Conservation (phyloP, 2,888 invertebrate genomes). For the Perizoma affinitatum region DNA sequence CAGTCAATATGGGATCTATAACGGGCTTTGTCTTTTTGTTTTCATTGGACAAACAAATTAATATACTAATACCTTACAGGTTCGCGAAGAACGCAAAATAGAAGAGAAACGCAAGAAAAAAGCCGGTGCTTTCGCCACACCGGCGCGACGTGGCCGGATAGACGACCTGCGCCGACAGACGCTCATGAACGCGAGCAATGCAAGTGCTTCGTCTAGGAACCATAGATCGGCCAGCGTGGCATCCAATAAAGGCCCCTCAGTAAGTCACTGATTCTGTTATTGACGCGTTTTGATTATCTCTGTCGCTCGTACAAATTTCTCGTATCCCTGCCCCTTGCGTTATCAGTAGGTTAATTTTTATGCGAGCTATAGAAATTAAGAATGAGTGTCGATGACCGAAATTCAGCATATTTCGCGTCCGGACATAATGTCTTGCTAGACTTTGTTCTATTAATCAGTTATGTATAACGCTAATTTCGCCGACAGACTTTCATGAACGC, state of each 20-base stretch:
- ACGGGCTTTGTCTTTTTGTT: too few species aligned
- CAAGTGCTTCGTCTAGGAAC: conserved; percentile 72
- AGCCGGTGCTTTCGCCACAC: conserved; percentile 67
- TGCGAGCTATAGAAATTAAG: too few species aligned
- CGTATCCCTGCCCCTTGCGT: too few species aligned
- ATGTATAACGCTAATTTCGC: conserved; percentile 42
- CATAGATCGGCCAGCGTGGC: conserved; percentile 68
- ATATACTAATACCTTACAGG: conserved; percentile 45
- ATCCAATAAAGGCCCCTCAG: conserved; percentile 65
- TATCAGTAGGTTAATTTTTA: too few species aligned
- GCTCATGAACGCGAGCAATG: conserved; percentile 72
- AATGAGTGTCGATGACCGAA: too few species aligned
- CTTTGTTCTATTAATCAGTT: too few species aligned
- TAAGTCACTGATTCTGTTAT: conserved; percentile 42
- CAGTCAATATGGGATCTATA: too few species aligned
- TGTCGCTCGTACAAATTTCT: too few species aligned
- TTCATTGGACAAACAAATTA: background rate
- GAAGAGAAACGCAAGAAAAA: conserved; percentile 78
- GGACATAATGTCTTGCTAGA: too few species aligned
- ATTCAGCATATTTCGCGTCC: too few species aligned
- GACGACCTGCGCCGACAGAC: conserved; percentile 70
- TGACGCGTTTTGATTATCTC: too few species aligned
- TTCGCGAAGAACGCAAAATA: conserved; percentile 75
- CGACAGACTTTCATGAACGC: conserved; percentile 72
- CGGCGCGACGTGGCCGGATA: conserved; percentile 60